Evolutionary conservation across 2,888 invertebrate species (phyloP).

Genomic region (Erebia aethiops): DNA sequence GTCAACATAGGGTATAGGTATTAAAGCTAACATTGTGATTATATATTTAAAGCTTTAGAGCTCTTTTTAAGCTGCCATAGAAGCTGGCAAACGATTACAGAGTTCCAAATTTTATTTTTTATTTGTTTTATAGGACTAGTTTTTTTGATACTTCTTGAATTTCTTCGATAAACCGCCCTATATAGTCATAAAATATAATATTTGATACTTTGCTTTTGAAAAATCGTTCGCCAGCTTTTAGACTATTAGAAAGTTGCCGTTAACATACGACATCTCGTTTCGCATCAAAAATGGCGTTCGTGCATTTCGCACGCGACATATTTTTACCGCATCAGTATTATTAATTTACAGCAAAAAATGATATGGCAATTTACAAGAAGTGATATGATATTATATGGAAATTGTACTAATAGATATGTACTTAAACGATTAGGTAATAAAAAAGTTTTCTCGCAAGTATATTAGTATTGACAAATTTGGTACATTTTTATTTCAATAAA

Average conservation of each 20-base stretch:
- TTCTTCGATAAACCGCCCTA: neutral
- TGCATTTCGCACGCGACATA: conserved; percentile 62
- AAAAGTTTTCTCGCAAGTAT: conserved; percentile 24
- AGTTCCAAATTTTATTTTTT: conserved; percentile 22
- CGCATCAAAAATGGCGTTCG: conserved; percentile 43
- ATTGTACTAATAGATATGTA: conserved; percentile 82
- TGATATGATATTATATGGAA: conserved; percentile 77
- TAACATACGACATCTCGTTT: conserved; percentile 28
- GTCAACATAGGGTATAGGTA: conserved; percentile 57
- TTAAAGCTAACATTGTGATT: conserved; percentile 50
- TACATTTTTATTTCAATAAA: conserved; percentile 57
- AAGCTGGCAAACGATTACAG: conserved; percentile 33
- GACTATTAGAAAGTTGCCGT: conserved; percentile 3
- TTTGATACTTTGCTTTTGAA: neutral
- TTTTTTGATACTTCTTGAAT: too few species aligned
- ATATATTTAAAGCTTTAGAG: conserved; percentile 65
- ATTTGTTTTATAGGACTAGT: too few species aligned
- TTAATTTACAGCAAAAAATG: conserved; percentile 74
- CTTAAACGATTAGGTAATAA: conserved; percentile 61
- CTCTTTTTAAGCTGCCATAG: conserved; percentile 48
- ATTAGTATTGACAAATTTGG: conserved; percentile 66
- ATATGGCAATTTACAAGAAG: conserved; percentile 81
- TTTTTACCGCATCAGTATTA: conserved; percentile 38
- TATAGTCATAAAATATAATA: neutral
- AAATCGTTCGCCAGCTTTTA: conserved; percentile 13